phyloP scores from a whole-genome alignment of 2,888 invertebrate species.

The Lasioglossum leucozonium region DNA sequence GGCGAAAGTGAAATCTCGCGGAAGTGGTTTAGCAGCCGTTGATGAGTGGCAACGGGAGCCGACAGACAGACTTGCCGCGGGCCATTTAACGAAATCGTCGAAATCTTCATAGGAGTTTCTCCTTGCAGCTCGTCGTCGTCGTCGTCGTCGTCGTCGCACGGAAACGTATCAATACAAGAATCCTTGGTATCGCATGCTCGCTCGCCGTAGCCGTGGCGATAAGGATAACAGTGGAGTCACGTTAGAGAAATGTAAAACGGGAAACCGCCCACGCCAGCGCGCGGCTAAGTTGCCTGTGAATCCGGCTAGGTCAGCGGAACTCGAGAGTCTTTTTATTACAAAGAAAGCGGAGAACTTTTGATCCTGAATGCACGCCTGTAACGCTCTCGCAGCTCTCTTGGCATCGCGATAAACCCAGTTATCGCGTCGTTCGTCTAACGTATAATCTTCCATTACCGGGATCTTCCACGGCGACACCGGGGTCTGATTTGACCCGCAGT shows the following conservation, averaged over 20 bases:
- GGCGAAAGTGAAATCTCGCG: constrained; percentile 67
- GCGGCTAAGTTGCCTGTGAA: constrained; percentile 31
- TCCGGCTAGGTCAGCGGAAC: constrained; percentile 33
- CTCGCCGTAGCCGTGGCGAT: constrained; percentile 32
- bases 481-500: neutral
- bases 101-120: constrained; percentile 59
- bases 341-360: neutral
- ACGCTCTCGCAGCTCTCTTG: constrained; percentile 25
- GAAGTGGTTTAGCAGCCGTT: constrained; percentile 52
- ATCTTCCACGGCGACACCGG: neutral
- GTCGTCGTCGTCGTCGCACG: constrained; percentile 1
- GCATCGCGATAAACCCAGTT: constrained; percentile 17
- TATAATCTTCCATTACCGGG: constrained; percentile 2
- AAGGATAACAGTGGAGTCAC: constrained; percentile 63
- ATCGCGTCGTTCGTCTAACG: constrained; percentile 28
- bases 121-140: constrained; percentile 11
- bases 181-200: constrained; percentile 41
- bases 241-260: constrained; percentile 67
- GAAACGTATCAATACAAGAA: constrained; percentile 10
- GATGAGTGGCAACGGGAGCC: constrained; percentile 28
- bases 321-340: neutral
- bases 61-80: constrained; percentile 59
- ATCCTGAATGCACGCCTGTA: neutral
- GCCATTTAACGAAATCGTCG: constrained; percentile 66
- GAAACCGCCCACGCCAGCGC: constrained; percentile 65